Base-by-base conservation (phyloP, 30 jellyfish, hydroid and myxozoan genomes). In the Aurelia sp. region DNA sequence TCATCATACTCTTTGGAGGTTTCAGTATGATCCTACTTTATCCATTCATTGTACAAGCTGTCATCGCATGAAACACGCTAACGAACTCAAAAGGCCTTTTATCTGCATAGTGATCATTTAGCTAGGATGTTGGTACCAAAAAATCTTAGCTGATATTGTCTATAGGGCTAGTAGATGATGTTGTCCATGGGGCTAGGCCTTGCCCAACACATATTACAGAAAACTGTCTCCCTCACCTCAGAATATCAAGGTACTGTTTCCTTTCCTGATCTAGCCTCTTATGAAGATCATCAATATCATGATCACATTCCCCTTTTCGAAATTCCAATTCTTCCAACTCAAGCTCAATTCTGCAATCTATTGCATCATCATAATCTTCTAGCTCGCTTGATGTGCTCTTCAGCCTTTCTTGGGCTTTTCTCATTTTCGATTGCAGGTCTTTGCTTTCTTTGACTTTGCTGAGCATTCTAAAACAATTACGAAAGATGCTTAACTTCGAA, bases 161-260 rank as follows among this genome's bases (percentile, higher is more conserved):
- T 27, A 27, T 27, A 27, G 2, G 33, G 33, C 33, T 27, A 27
- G 33, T 1, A 27, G 33, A 1, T 0, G 33, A 27, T 27, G 2
- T 2, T 27, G 2, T 27, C 33, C 33, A 27, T 27, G 33, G 2
- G 33, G 33, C 2, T 27, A 27, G 33, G 33, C 33, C 33, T 27
- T 27, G 2, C 33, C 33, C 1, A 27, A 2, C 33, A 27, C 33
- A 27, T 27, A 27, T 4, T 44, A 44, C 69, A 59, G 16, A 59
- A 59, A 59, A 59, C 69, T 4, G 22, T 21, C 27, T 21, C 24
- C n/a, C 95, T 53, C 47, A 94, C 98, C 82, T 94, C 38, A 94
- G 77, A 47, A 88, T 84, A 40, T 89, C 97, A 24, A 94, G 84
- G 85, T 94, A 94, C 24, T 88, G 96, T 35, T 67, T 77, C 50